These are phyloP conservation scores for Corythaixoides concolor DNA, from an alignment of 2,113 vertebrate genomes.

Conservation along the genomic window DNA sequence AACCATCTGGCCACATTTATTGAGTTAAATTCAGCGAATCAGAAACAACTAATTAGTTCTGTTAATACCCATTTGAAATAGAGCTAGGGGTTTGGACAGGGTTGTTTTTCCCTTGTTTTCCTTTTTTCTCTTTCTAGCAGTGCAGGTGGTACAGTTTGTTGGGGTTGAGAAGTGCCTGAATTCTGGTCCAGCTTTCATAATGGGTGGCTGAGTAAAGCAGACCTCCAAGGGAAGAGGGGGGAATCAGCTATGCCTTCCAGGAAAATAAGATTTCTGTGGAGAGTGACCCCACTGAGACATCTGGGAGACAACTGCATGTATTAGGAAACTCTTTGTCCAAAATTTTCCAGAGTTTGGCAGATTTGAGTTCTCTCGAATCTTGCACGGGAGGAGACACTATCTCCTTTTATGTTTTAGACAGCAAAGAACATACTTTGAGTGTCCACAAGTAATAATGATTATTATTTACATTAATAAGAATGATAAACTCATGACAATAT, in stretches of 20 bases:
- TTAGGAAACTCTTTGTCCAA: not conserved
- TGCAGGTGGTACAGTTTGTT: not conserved
- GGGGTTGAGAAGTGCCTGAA: not conserved
- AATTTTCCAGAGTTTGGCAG: not conserved
- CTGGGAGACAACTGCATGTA: not conserved
- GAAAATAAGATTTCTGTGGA: not conserved
- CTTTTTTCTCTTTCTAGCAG: not conserved
- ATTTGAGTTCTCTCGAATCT: not conserved
- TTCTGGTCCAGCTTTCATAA: not conserved
- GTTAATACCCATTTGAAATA: not conserved
- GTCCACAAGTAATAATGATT: not conserved
- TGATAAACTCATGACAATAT: not conserved
- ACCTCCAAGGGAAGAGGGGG: not conserved
- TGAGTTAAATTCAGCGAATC: not conserved
- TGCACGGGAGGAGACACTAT: not conserved
- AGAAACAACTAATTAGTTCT: not conserved
- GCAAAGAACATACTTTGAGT: not conserved
- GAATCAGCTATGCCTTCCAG: not conserved
- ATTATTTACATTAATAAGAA: not conserved
- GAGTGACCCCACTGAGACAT: not conserved
- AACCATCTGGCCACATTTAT: not conserved
- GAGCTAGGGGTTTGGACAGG: not conserved
- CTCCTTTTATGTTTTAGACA: not conserved
- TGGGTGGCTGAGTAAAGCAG: not conserved
- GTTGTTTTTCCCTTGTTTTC: not conserved